Evolutionary conservation across 2,888 invertebrate species (phyloP).

Genomic region (Melitaea athalia): DNA sequence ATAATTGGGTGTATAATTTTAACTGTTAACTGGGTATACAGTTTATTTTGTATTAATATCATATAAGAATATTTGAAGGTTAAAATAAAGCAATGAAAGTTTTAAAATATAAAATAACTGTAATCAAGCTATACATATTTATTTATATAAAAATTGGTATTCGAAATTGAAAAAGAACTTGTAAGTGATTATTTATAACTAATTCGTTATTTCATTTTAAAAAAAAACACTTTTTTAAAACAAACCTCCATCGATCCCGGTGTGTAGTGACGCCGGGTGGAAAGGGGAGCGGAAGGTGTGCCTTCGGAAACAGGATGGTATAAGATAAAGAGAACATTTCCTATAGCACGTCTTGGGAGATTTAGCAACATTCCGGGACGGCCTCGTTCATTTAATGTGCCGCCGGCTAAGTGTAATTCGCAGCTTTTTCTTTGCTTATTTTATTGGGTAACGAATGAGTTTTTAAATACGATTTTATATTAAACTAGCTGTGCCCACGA

Average conservation of each 20-base stretch:
- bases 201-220: not conserved
- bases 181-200: not conserved
- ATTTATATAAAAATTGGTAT: not conserved
- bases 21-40: not conserved
- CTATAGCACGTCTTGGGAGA: constrained; percentile 73
- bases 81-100: not conserved
- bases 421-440: constrained; percentile 44
- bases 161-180: not conserved
- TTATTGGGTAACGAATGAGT: constrained; percentile 14
- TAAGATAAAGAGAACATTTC: constrained; percentile 82
- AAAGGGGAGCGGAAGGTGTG: constrained; percentile 72
- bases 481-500: no score
- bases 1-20: not conserved
- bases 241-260: constrained; percentile 72
- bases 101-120: not conserved
- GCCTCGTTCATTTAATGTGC: constrained; percentile 58
- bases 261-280: constrained; percentile 63
- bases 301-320: constrained; percentile 77
- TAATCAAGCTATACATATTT: not conserved
- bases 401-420: constrained; percentile 54
- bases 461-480: constrained; percentile 5
- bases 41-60: no score
- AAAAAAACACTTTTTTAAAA: constrained; percentile 50
- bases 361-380: constrained; percentile 71
- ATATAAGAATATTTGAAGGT: not conserved